Conservation (phyloP, 92 coral and sea anemone species). For the Epizoanthus fatuus region DNA sequence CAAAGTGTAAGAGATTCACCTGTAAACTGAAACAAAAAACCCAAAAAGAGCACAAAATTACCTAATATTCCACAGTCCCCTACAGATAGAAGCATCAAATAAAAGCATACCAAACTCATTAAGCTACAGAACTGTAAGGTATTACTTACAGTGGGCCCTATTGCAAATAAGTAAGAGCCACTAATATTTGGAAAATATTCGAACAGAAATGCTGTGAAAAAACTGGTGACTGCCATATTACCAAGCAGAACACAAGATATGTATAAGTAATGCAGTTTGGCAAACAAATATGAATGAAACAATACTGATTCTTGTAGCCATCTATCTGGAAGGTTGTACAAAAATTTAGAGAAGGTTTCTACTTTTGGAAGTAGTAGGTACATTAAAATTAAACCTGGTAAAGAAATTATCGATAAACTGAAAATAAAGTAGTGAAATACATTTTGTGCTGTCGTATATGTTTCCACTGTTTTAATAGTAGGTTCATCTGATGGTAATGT, state of each 20-base stretch:
- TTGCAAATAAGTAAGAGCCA: background rate
- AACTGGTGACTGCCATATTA: conserved; percentile 14
- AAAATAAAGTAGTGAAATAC: background rate
- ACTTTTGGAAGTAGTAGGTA: conserved; percentile 14
- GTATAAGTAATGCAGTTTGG: conserved; percentile 7
- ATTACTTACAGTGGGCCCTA: background rate
- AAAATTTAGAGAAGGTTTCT: conserved; percentile 9
- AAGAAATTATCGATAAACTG: background rate
- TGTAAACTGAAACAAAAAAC: background rate
- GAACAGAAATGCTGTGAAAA: conserved; percentile 1
- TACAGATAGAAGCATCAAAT: background rate
- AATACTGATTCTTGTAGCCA: background rate
- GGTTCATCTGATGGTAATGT: too few relatives aligned
- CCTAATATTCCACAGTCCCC: background rate
- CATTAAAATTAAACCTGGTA: conserved; percentile 14
- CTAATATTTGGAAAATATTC: conserved; percentile 2
- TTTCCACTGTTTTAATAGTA: background rate
- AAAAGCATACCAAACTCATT: background rate
- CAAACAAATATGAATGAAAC: background rate
- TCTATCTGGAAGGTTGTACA: conserved; percentile 15
- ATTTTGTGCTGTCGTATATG: background rate
- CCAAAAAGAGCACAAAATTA: background rate
- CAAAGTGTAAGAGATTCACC: background rate
- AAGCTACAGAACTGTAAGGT: background rate
- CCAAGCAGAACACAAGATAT: conserved; percentile 21